phyloP scores from a whole-genome alignment of 2,797 vertebrate genomes.

The Pogoniulus pusillus region DNA sequence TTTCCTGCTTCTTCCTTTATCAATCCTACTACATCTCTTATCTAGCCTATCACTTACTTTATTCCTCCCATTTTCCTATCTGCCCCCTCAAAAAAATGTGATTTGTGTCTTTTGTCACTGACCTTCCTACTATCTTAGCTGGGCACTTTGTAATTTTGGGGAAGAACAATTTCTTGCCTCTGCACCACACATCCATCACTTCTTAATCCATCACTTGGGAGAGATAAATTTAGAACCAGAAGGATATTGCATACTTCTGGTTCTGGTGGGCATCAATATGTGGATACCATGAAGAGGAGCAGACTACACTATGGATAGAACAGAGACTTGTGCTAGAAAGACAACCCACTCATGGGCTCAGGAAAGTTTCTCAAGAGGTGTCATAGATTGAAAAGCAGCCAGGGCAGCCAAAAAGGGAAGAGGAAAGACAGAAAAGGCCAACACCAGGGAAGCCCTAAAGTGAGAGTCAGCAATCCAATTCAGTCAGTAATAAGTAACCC shows the following conservation, averaged over 20 bases:
- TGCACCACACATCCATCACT: not conserved
- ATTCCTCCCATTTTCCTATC: not conserved
- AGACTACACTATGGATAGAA: not conserved
- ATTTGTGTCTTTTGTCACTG: not conserved
- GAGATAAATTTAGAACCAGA: not conserved
- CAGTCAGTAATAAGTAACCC: not conserved
- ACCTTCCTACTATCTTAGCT: not conserved
- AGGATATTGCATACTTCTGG: not conserved
- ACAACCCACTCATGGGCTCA: rapidly evolving
- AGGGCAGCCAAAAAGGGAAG: not conserved
- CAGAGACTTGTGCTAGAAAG: not conserved
- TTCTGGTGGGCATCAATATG: not conserved
- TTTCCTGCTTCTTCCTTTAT: not conserved
- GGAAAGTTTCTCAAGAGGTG: not conserved
- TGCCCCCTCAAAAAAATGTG: not conserved
- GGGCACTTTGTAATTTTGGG: not conserved
- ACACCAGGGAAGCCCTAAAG: not conserved
- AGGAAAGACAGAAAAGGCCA: not conserved
- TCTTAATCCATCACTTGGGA: not conserved
- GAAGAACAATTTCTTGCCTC: not conserved
- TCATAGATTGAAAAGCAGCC: not conserved
- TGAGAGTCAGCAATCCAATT: not conserved
- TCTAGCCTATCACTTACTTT: not conserved
- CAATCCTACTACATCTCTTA: not conserved
- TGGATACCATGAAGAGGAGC: not conserved